These are phyloP conservation scores for Drosophila nr. medialis DNA, from an alignment of 2,888 invertebrate species.

Conservation along the genomic window DNA sequence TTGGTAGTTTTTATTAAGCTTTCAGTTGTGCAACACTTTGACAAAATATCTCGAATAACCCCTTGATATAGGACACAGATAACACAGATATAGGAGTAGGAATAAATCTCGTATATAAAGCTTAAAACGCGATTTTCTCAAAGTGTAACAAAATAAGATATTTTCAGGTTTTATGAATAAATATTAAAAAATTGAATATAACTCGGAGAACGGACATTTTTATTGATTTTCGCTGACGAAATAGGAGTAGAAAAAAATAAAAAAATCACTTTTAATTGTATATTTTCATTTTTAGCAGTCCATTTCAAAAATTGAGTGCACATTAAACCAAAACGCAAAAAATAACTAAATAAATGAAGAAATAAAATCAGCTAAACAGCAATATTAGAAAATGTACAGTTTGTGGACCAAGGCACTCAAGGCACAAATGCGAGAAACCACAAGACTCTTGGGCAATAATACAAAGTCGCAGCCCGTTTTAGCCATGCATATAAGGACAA, in stretches of 20 bases:
- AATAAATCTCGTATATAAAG: background rate
- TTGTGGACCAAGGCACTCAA: background rate
- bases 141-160: background rate
- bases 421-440: background rate
- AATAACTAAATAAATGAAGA: rapidly evolving
- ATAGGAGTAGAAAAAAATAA: background rate
- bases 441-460: slow-evolving; percentile 15
- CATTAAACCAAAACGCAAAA: too few species aligned
- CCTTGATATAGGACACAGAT: background rate
- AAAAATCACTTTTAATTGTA: background rate
- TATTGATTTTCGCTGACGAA: background rate
- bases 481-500: slow-evolving; percentile 15
- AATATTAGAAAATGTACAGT: background rate
- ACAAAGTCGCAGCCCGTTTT: slow-evolving; percentile 12
- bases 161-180: background rate
- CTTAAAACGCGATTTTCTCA: too few species aligned
- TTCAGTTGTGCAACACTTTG: background rate
- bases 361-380: background rate
- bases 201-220: background rate
- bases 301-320: background rate
- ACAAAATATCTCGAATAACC: background rate
- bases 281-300: rapidly evolving
- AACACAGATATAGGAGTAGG: background rate
- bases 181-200: background rate
- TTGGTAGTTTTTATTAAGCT: background rate